phyloP scores from a whole-genome alignment of 2,888 invertebrate genomes.

The Lepidochrysops patricia region DNA sequence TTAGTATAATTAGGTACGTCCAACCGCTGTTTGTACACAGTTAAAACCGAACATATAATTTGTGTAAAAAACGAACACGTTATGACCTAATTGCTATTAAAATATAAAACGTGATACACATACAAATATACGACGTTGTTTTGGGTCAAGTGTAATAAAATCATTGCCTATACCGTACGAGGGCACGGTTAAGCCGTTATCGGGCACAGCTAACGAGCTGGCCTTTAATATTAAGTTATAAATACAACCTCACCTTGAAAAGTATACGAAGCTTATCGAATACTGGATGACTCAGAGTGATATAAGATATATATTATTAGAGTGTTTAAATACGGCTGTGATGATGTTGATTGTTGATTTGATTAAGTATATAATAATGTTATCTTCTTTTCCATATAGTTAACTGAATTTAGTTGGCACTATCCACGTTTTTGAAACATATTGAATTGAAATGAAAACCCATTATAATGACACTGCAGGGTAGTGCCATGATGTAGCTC shows the following conservation, averaged over 20 bases:
- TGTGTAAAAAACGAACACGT: background rate
- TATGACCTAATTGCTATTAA: slow-evolving; percentile 10
- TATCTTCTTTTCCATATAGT: too few species aligned
- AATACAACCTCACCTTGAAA: background rate
- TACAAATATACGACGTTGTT: background rate
- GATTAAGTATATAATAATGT: too few species aligned
- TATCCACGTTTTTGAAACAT: too few species aligned
- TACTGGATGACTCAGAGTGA: background rate
- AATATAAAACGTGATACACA: background rate
- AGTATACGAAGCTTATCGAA: background rate
- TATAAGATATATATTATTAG: too few species aligned
- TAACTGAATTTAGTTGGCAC: too few species aligned
- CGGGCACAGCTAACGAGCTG: background rate
- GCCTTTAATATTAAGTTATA: background rate
- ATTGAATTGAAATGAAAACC: too few species aligned
- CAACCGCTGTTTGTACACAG: background rate
- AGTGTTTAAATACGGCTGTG: too few species aligned
- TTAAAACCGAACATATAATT: background rate
- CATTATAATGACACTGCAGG: too few species aligned
- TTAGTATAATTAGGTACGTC: background rate
- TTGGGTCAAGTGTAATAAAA: slow-evolving; percentile 10
- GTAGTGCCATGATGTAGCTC: too few species aligned
- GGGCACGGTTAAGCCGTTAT: background rate
- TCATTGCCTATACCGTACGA: slow-evolving; percentile 1
- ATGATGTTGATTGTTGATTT: too few species aligned